phyloP scores from a whole-genome alignment of 2,888 invertebrate genomes.

The Cantharis lateralis region DNA sequence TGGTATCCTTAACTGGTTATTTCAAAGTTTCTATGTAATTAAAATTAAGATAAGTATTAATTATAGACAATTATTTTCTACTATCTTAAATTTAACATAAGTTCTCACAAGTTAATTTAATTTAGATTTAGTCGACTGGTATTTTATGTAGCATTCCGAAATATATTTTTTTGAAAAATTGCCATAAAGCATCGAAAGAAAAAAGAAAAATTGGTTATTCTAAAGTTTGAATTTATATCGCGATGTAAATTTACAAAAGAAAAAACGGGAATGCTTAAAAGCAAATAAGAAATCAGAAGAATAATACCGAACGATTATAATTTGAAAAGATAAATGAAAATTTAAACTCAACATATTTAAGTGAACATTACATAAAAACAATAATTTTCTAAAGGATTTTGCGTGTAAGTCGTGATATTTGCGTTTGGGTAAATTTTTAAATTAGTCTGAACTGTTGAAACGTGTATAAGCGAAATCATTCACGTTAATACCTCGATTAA shows the following conservation, averaged over 20 bases:
- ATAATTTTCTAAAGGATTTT: background rate
- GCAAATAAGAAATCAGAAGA: background rate
- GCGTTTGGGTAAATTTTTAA: background rate
- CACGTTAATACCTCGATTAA: constrained; percentile 29
- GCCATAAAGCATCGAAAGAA: no score
- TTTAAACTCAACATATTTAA: background rate
- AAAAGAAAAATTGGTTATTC: background rate
- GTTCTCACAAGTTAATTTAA: background rate
- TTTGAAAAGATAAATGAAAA: background rate
- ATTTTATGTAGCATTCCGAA: background rate
- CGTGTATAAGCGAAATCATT: constrained; percentile 12
- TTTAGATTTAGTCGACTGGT: background rate
- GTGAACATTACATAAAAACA: background rate
- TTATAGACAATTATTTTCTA: background rate
- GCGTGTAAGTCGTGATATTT: background rate
- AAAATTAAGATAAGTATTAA: constrained; percentile 3
- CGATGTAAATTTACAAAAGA: background rate
- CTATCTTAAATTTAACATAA: background rate
- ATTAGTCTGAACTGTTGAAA: background rate
- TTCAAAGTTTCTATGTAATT: background rate
- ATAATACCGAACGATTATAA: background rate
- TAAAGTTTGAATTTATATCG: background rate
- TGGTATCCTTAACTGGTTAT: background rate
- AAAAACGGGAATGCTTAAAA: background rate
- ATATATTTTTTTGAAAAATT: background rate